These are phyloP conservation scores for Bergia sp. DNA, from an alignment of 92 coral and sea anemone species.

Conservation along the genomic window DNA sequence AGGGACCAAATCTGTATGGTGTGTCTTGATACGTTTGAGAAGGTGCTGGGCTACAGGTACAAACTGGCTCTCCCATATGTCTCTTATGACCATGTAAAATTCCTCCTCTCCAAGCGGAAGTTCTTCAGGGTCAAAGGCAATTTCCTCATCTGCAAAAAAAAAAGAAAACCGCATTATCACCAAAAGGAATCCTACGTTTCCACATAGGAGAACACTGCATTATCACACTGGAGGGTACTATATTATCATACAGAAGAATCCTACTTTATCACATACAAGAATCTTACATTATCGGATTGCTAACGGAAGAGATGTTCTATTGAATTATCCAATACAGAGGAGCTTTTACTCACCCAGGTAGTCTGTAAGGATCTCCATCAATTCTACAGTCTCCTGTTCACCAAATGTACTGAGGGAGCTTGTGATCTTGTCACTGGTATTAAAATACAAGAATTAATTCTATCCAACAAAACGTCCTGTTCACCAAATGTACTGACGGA, in stretches of 20 bases:
- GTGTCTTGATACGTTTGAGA: constrained; percentile 79
- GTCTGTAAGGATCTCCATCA: constrained; percentile 82
- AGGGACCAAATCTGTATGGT: constrained; percentile 93
- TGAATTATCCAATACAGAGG: too few species aligned
- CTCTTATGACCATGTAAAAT: constrained; percentile 71
- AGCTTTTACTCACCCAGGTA: constrained; percentile 95
- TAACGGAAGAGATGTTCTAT: too few species aligned
- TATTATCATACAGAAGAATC: too few species aligned
- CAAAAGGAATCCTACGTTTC: too few species aligned
- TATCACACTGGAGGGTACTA: too few species aligned
- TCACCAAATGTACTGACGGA: not conserved
- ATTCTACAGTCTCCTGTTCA: constrained; percentile 83
- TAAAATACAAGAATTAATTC: not conserved
- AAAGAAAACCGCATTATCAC: too few species aligned
- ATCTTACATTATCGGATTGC: too few species aligned
- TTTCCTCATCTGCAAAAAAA: constrained; percentile 82
- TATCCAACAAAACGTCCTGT: not conserved
- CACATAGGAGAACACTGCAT: too few species aligned
- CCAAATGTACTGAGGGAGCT: constrained; percentile 81
- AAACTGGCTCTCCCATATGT: constrained; percentile 89
- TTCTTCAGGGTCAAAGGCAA: constrained; percentile 69
- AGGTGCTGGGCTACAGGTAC: constrained; percentile 92
- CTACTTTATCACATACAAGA: too few species aligned
- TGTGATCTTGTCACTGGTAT: constrained; percentile 78
- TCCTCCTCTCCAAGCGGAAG: constrained; percentile 65